Base-by-base conservation (phyloP, 2,797 vertebrate genomes). In the Ctenopoma multispine region DNA sequence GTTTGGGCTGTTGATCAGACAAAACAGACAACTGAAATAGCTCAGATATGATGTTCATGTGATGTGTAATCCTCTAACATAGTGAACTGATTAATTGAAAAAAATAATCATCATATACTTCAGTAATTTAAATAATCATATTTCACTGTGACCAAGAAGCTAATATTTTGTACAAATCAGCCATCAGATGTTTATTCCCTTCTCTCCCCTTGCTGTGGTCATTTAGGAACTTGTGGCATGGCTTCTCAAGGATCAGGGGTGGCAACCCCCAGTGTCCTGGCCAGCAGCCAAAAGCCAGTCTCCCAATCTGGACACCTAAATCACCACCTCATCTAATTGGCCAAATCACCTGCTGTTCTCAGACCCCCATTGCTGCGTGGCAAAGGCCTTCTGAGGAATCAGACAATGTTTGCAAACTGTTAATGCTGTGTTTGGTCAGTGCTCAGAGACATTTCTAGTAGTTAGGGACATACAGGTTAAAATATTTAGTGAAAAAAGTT, bases 261-360 rank as follows among this genome's bases (percentile, higher is more conserved):
- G 89, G 86, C 82, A 92, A 92, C n/a, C 91, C 90, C 91, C 79
- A 64, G 92, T 78, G 86, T 93, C 88, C 90, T 94, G 94, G 94
- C 90, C 84, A 11, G 72, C 82, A 82, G 92, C 93, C 93, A 95
- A 86, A 79, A 55, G 80, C 77, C 87, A 90, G 90, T 93, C 84
- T 91, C 83, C 92, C 93, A 93, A 94, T 94, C 94, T 93, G 92
- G 92, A 86, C 90, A 89, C 83, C 92, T 90, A 93, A 94, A 94
- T 93, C 92, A 93, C 90, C 69, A 86, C 87, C 89, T 92, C 89
- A 83, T 94, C 90, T 95, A 94, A 95, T 94, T 95, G 94, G 92
- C 92, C 90, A 87, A 90, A 92, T 93, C 90, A 77, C 92, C 90
- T 70, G 87, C 91, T 93, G 92, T 72, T 92, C 81, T 69, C 62